Evolutionary conservation across 2,113 vertebrate species (phyloP), one percentile per base, ranked within the genome.

Genomic region (Corvus moneduloides): DNA sequence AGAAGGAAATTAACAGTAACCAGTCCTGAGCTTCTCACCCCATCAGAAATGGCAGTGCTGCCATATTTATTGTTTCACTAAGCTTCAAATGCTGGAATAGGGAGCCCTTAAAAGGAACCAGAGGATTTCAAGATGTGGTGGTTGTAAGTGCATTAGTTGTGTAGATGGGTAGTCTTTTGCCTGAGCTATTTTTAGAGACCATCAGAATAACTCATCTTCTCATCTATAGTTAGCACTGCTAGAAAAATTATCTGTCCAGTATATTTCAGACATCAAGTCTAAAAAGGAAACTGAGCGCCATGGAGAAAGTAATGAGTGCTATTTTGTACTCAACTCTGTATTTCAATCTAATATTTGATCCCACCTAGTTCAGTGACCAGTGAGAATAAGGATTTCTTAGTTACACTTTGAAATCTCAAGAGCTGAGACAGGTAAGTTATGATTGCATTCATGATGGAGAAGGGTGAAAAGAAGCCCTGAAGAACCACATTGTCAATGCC

Each of bases 161-260:
- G 23, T 85, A 95, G 86, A 91, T 71, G 68, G 64, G 63, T 49
- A 67, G 52, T 26, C 86, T 26, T 74, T 86, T 90, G 68, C 81
- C 73, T 77, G 84, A 58, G 74, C 68, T 96, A 55, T 87, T 97
- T 96, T 95, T 86, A 91, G 92, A 95, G 78, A 90, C 39, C 37
- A 19, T 71, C 75, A 82, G 89, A 95, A 93, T 95, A 90, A 81
- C 58, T 94, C 69, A 82, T 86, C 84, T 92, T 79, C 58, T 94
- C 69, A 79, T 86, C 84, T 92, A 24, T 94, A 85, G 87, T 93
- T 95, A 97, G 86, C 68, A 67, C 16, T 52, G n/a, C 43, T 77
- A 66, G 67, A 83, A 87, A 89, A 91, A 71, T 62, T 30, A 61
- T 49, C 51, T 84, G 48, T n/a, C 80, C 80, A 39, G n/a, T 84